Evolutionary conservation across 2,888 invertebrate genomes (phyloP).

Genomic region (Machimus rusticus): DNA sequence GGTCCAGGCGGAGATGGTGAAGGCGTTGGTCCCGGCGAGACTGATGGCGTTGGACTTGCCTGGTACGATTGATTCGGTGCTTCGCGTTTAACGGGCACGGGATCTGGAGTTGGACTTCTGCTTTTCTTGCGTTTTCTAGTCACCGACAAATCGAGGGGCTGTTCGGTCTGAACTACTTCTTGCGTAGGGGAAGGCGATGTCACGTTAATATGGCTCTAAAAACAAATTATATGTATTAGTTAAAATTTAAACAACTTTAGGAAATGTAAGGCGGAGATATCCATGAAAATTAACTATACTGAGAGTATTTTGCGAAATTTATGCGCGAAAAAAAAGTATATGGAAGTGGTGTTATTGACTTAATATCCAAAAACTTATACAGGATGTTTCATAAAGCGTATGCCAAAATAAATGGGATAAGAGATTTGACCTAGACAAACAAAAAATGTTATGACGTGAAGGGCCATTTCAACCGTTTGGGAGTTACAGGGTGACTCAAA

Average conservation of each 20-base stretch:
- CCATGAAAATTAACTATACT: too few species aligned
- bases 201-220: slow-evolving; percentile 60
- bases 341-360: too few species aligned
- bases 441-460: too few species aligned
- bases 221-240: not conserved
- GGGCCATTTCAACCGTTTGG: too few species aligned
- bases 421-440: too few species aligned
- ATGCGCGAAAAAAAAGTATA: too few species aligned
- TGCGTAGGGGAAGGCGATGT: slow-evolving; percentile 55
- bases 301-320: too few species aligned
- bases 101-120: slow-evolving; percentile 37
- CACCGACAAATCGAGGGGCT: slow-evolving; percentile 79
- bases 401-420: too few species aligned
- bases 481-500: too few species aligned
- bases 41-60: slow-evolving; percentile 58
- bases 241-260: not conserved
- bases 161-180: slow-evolving; percentile 62
- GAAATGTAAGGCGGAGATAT: not conserved
- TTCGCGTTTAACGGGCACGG: slow-evolving; percentile 15
- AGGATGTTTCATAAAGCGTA: too few species aligned
- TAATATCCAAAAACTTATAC: too few species aligned
- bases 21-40: slow-evolving; percentile 60
- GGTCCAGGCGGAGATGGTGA: slow-evolving; percentile 60
- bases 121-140: slow-evolving; percentile 65
- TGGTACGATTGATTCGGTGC: slow-evolving; percentile 51